Percentiles rank a stretch among this genome's conserved stretches.
These are phyloP conservation scores for Hartigia nigra DNA, from an alignment of 2,888 invertebrate genomes.

Conservation along the genomic window DNA sequence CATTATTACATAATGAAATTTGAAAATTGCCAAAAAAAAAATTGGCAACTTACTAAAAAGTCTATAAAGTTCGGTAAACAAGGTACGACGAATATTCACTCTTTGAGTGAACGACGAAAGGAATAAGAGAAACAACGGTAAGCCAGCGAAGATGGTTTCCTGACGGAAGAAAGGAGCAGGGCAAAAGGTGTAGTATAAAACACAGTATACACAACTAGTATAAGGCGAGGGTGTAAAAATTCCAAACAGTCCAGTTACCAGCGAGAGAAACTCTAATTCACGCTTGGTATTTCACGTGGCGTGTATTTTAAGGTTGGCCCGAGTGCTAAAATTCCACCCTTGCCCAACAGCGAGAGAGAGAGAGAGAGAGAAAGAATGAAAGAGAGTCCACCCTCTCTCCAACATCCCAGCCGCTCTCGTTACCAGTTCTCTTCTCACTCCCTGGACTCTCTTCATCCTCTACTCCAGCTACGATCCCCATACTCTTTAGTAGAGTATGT, in stretches of 20 bases:
- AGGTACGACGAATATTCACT: not conserved
- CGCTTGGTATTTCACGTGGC: conserved; percentile 59
- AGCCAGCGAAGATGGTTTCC: not conserved
- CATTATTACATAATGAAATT: not conserved
- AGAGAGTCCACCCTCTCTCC: conserved; percentile 26
- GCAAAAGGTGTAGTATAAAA: not conserved
- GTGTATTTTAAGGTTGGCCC: conserved; percentile 61
- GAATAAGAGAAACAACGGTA: not conserved
- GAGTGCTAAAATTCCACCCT: conserved; percentile 61
- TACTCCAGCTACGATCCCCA: too few species aligned
- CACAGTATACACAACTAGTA: not conserved
- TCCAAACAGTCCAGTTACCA: conserved; percentile 47
- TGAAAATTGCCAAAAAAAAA: not conserved
- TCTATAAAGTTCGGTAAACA: not conserved
- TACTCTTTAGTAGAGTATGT: not conserved
- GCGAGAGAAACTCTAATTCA: conserved; percentile 55
- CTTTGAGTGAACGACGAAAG: not conserved
- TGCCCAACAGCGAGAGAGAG: conserved; percentile 34
- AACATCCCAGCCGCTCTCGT: not conserved
- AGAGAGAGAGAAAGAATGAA: conserved; percentile 29
- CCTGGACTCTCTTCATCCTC: not conserved
- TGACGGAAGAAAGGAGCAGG: not conserved
- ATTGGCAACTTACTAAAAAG: not conserved
- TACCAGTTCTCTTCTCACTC: conserved; percentile 14
- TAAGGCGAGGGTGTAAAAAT: conserved; percentile 52